Evolutionary conservation across 2,797 vertebrate genomes (phyloP), one percentile per base, ranked within the genome.

Genomic region (Enteromius mattozi): DNA sequence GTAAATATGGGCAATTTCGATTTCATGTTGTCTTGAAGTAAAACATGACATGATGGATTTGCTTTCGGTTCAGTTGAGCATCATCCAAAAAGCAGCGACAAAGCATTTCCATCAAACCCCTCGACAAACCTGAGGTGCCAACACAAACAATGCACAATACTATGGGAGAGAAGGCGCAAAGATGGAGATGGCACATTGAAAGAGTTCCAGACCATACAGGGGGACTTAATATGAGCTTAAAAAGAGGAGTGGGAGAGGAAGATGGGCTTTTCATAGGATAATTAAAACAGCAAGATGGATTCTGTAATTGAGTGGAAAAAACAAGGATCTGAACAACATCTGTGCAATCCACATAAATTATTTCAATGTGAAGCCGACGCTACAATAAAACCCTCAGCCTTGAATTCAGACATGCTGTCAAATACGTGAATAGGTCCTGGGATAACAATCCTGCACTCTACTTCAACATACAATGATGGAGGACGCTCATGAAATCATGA

Each of bases 241-340:
- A 88, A 90, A 92, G 92, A 91, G 91, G 89, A 89, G 90, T 90
- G 93, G 93, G 93, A 93, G 92, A 91, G 90, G 91, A 86, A 92
- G 92, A 91, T 89, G 93, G 92, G 92, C 92, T 94, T 95, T 95
- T 94, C 94, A 95, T 94, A 91, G 93, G 91, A 92, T 94, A 94
- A 95, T 96, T 95, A 95, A 96, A 94, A 94, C 94, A 93, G 93
- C 93, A 89, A 94, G 94, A 94, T 94, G 93, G 93, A 95, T 94
- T 91, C 93, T 87, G 93, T 96, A 95, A 95, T 95, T 95, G 93
- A 95, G 94, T 94, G 92, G 94, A 95, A 95, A 95, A 94, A 92
- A 83, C 82, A 77, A 88, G 93, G 94, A 94, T 94, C 92, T 93
- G 92, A 94, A 93, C 93, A 95, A 95, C 95, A 96, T 95, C 95